Percentiles rank a stretch among this genome's conserved stretches.
phyloP scores from a whole-genome alignment of 2,113 vertebrate genomes.

The Chloropsis cyanopogon region DNA sequence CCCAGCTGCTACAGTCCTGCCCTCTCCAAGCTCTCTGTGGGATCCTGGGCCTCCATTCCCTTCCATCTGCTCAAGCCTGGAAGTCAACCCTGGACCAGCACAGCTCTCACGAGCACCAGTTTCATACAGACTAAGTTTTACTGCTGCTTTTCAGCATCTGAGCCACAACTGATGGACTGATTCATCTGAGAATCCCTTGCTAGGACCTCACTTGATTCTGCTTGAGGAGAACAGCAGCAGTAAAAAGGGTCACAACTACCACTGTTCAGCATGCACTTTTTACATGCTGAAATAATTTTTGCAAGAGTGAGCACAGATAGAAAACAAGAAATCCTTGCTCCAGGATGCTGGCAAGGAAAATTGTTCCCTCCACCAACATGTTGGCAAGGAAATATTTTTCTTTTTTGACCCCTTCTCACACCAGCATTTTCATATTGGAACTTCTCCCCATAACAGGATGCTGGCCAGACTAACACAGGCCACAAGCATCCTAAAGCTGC shows the following conservation, averaged over 20 bases:
- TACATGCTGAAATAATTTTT: neutral
- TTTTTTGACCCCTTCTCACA: fast-evolving
- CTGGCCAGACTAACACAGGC: neutral
- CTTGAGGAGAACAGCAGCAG: neutral
- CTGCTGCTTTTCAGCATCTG: neutral
- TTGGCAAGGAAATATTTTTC: neutral
- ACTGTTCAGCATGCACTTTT: neutral
- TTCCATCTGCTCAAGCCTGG: neutral
- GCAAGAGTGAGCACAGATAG: neutral
- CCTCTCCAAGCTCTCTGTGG: neutral
- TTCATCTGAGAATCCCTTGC: neutral
- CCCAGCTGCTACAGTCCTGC: neutral
- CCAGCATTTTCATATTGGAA: neutral
- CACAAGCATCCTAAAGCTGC: neutral
- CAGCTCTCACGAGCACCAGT: neutral
- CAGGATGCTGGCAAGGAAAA: neutral
- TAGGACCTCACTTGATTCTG: neutral
- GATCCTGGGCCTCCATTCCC: neutral
- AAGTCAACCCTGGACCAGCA: neutral
- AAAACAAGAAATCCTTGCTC: neutral
- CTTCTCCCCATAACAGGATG: neutral
- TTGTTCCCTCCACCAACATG: neutral
- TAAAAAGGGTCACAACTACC: neutral
- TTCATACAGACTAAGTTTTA: neutral
- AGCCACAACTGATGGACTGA: neutral